Base-by-base conservation (phyloP, 2,888 invertebrate genomes). In the Hololepta plana region DNA sequence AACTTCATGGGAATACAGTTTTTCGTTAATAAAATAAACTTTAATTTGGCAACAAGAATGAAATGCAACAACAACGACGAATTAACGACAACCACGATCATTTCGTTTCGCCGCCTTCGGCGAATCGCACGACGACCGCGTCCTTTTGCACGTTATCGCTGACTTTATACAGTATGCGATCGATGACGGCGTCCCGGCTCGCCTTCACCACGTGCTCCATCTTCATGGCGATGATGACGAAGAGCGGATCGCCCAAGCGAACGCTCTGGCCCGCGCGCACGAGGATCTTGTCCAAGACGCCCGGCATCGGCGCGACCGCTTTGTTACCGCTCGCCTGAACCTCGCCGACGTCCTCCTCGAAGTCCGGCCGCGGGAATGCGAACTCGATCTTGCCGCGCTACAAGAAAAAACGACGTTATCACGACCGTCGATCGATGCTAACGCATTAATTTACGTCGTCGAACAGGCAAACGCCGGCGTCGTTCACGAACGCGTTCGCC, bases 171-270 rank as follows among this genome's bases (percentile, higher is more conserved):
- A 65, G 49, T 15, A 95, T 57, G 3, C 69, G 65, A 23, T 76
- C 67, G 3, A 96, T 70, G 4, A 60, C 64, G 23, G 84, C 91
- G 46, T 77, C 71, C 22, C 69, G 60, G 1, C 77, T 72, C 3
- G 93, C 82, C 39, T 79, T 79, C 8, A 98, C 75, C 8, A 91
- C 74, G 51, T 95, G 81, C 66, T 98, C 98, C 98, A 99, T 99
- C 62, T 99, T 98, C 98, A 98, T 98, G 1, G 98, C 98, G 36
- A 93, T 90, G 46, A 98, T 75, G 22, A 95, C 80, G 32, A 95
- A 74, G 3, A 99, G 59, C 1, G 84, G 74, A 47, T 96, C 90
- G 1, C 93, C 95, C 47, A 72, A 69, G 35, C 72, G 70, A 3
- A 98, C 90, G 35, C 50, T 47, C 41, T 90, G 80, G 1, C 91